Conservation (phyloP, 2,113 vertebrate genomes). For the Empidonax alnorum region DNA sequence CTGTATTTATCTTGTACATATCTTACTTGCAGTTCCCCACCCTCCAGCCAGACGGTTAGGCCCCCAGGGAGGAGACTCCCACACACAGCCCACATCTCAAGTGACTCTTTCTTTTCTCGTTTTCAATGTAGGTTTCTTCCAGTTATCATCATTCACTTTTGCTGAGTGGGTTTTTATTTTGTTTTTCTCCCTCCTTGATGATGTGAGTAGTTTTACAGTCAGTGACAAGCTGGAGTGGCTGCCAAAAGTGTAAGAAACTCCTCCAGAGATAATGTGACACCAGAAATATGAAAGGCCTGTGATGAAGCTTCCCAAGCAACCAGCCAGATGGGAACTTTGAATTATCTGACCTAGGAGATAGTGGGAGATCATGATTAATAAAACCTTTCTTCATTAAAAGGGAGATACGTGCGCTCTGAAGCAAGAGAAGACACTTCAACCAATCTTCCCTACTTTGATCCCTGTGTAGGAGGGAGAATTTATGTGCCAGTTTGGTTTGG, state of each 20-base stretch:
- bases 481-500: not conserved
- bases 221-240: not conserved
- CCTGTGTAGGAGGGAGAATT: not conserved
- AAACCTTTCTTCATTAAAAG: not conserved
- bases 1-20: not conserved
- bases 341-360: not conserved
- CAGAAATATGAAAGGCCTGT: not conserved
- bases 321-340: not conserved
- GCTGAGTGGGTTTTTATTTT: constrained; percentile 30
- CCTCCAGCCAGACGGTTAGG: not conserved
- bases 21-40: not conserved
- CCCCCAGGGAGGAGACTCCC: not conserved
- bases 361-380: not conserved
- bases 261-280: not conserved
- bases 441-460: not conserved
- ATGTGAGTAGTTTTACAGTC: constrained; percentile 9
- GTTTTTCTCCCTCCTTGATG: not conserved
- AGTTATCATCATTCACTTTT: not conserved
- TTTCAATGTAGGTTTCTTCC: not conserved
- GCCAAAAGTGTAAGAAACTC: constrained; percentile 15
- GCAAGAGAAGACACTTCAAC: not conserved
- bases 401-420: not conserved
- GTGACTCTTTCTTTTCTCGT: not conserved
- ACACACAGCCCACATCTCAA: not conserved
- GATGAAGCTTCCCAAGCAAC: not conserved